Evolutionary conservation across 2,797 vertebrate genomes (phyloP).

Genomic region (Sebastes minor): DNA sequence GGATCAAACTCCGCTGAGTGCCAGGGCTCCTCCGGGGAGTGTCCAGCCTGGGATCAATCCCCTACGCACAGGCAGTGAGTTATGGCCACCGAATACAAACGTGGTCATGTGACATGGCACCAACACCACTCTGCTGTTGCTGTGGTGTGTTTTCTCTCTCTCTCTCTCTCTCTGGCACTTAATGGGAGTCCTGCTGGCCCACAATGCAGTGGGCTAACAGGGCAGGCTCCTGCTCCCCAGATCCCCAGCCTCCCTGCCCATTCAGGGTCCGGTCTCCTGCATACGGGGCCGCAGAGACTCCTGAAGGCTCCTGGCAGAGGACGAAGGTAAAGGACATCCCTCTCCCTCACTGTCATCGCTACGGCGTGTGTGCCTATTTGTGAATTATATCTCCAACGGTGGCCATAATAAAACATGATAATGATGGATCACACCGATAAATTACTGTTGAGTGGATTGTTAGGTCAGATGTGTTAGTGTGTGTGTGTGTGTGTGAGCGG

Average conservation of each 20-base stretch:
- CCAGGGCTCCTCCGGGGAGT: conserved; percentile 88
- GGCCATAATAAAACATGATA: conserved; percentile 86
- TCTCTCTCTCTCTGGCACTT: conserved; percentile 48
- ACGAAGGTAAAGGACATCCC: conserved; percentile 81
- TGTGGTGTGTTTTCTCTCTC: conserved; percentile 40
- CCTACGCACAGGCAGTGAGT: conserved; percentile 87
- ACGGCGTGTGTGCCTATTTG: conserved; percentile 72
- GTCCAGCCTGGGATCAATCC: conserved; percentile 89
- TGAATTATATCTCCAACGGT: conserved; percentile 82
- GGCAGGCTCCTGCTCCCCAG: conserved; percentile 70
- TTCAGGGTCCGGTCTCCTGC: conserved; percentile 64
- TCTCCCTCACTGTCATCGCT: conserved; percentile 78
- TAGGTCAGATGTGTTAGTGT: conserved; percentile 68
- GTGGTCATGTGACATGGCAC: conserved; percentile 87
- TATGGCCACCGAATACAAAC: conserved; percentile 95
- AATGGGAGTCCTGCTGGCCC: conserved; percentile 71
- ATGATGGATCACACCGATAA: conserved; percentile 84
- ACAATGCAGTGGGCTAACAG: conserved; percentile 70
- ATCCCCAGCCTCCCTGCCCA: conserved; percentile 58
- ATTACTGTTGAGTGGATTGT: conserved; percentile 83
- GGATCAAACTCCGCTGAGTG: conserved; percentile 89
- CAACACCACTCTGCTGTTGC: conserved; percentile 76
- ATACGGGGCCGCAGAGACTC: conserved; percentile 63
- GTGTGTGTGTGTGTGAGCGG: conserved; percentile 61
- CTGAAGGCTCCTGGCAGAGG: conserved; percentile 76